phyloP scores from a whole-genome alignment of 2,888 invertebrate genomes.

The Nebria brevicollis region DNA sequence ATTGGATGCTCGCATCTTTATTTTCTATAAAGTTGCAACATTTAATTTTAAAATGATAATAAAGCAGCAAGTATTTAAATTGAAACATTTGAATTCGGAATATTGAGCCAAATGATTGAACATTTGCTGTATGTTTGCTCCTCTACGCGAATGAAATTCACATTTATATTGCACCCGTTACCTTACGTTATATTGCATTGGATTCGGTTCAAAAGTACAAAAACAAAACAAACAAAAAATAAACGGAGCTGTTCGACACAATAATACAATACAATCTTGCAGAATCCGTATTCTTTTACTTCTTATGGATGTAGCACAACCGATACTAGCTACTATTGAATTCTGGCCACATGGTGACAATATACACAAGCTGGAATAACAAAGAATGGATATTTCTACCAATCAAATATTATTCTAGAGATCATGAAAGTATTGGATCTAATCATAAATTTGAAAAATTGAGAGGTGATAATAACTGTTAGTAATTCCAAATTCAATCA shows the following conservation, averaged over 20 bases:
- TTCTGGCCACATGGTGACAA: background rate
- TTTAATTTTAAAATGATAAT: background rate
- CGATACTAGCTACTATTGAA: background rate
- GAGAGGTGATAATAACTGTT: too few relatives aligned
- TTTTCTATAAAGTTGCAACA: background rate
- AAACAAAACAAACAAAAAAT: background rate
- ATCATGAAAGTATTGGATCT: background rate
- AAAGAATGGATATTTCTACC: background rate
- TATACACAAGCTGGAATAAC: background rate
- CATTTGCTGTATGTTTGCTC: conserved; percentile 11
- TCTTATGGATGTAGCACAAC: background rate
- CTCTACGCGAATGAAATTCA: conserved; percentile 4
- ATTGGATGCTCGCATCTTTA: background rate
- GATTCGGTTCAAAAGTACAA: background rate
- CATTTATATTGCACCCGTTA: conserved; percentile 14
- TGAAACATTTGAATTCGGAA: background rate
- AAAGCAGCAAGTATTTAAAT: background rate
- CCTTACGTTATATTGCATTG: conserved; percentile 15
- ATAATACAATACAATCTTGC: background rate
- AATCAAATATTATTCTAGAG: background rate
- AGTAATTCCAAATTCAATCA: too few relatives aligned
- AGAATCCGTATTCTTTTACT: background rate
- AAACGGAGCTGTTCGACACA: background rate
- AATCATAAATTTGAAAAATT: too few relatives aligned
- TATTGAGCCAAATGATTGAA: conserved; percentile 1